phyloP scores from a whole-genome alignment of 2,113 vertebrate genomes.

The Diphyllodes magnificus region DNA sequence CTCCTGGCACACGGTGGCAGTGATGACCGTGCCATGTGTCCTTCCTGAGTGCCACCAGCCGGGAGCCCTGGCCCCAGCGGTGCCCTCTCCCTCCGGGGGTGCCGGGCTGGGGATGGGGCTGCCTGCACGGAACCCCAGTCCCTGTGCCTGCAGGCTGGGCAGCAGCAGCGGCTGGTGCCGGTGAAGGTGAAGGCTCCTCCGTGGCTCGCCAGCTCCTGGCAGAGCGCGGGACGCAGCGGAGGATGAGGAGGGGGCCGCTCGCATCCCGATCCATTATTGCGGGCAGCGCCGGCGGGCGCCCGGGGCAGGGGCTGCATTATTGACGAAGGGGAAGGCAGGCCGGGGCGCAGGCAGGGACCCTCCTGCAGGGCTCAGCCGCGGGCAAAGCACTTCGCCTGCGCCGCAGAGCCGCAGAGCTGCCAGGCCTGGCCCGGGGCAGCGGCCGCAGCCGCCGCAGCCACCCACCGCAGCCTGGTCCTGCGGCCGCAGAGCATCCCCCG shows the following conservation, averaged over 20 bases:
- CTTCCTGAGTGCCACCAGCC: fast-evolving
- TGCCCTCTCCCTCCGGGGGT: fast-evolving
- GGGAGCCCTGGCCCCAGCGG: not conserved
- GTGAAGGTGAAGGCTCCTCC: not conserved
- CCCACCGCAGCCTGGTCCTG: not conserved
- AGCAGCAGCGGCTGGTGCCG: not conserved
- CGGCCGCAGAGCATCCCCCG: not conserved
- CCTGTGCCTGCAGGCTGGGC: not conserved
- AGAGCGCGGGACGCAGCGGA: not conserved
- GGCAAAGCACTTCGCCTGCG: constrained; percentile 54
- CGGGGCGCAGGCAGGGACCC: not conserved
- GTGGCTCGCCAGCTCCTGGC: not conserved
- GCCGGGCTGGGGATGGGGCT: no score
- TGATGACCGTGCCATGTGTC: fast-evolving
- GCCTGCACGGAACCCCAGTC: fast-evolving
- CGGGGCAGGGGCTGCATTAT: constrained; percentile 7
- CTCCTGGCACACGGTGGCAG: fast-evolving
- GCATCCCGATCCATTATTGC: not conserved
- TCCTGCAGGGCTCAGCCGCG: constrained; percentile 27
- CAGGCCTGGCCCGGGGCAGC: not conserved
- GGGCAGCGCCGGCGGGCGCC: not conserved
- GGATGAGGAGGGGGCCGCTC: not conserved
- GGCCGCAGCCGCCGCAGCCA: not conserved
- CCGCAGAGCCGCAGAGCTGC: constrained; percentile 33
- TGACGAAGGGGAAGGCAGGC: not conserved